Evolutionary conservation across 2,888 invertebrate species (phyloP), one percentile per base, ranked within the genome.

Genomic region (Drosophila ezoana): DNA sequence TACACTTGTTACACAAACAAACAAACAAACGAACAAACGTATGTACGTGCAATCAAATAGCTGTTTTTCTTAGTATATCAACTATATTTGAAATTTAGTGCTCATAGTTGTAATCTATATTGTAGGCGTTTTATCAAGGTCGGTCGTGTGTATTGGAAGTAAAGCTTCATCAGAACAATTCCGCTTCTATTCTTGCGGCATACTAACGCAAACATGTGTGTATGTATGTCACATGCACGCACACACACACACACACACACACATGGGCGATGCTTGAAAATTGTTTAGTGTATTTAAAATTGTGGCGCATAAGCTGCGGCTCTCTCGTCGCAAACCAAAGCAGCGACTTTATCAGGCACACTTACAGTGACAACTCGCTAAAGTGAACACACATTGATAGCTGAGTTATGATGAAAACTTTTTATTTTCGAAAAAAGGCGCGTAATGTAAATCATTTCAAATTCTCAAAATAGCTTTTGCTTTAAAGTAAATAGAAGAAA

Each of bases 1-100:
- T 72, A 58, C 57, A 72, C 65, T 65, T 65, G 66, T 72, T 71
- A 65, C 73, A 72, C 73, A 49, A 48, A 49, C 66, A 20, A 45
- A 20, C 38, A 14, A 4, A 8, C 9, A 10, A 18, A 18, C 18
- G 18, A 18, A 13, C 38, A 28, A n/a, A 8, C 8, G 5, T 11
- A 14, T 11, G 4, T 35, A n/a, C 23, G 11, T 41, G 14, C 14
- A 23, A 28, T 38, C 57, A 20, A 8, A 11, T 14, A n/a, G 6
- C 13, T 41, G 10, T 16, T 35, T 61, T 33, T 33, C 4, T 32
- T 20, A 13, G 9, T 43, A 8, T 35, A 23, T 16, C 16, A 40
- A 23, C 6, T 23, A 4, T 14, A 18, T 14, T 38, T 37, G 0
- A 43, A 56, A 20, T 13, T 11, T 13, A 20, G 14, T 41, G 38